Evolutionary conservation across 2,797 vertebrate genomes (phyloP).

Genomic region (Sparidentex hasta): DNA sequence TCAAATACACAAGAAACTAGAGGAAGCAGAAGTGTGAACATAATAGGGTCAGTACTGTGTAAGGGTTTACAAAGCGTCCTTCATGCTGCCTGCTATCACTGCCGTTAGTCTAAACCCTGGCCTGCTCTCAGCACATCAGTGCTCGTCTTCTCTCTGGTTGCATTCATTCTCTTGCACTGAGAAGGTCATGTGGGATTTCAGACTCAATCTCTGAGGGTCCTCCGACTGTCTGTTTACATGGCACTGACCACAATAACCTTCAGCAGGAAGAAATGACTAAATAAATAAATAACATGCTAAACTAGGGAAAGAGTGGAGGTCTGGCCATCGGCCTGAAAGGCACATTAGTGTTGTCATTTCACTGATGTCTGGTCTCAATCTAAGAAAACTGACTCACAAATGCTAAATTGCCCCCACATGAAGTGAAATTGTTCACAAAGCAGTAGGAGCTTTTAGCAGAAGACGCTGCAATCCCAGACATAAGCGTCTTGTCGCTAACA

Average conservation of each 20-base stretch:
- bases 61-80: slow-evolving; percentile 64
- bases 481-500: slow-evolving; percentile 17
- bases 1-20: slow-evolving; percentile 56
- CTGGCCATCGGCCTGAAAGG: slow-evolving; percentile 36
- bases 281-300: slow-evolving; percentile 43
- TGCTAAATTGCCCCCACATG: slow-evolving; percentile 49
- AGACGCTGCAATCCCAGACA: slow-evolving; percentile 36
- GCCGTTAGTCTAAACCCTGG: slow-evolving; percentile 47
- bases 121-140: slow-evolving; percentile 42
- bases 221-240: slow-evolving; percentile 54
- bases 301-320: slow-evolving; percentile 20
- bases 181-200: slow-evolving; percentile 71
- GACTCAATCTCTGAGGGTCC: slow-evolving; percentile 51
- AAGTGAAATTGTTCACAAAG: slow-evolving; percentile 44
- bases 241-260: slow-evolving; percentile 60
- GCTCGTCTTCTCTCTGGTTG: slow-evolving; percentile 38
- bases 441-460: slow-evolving; percentile 42
- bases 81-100: slow-evolving; percentile 59
- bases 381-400: slow-evolving; percentile 37
- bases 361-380: slow-evolving; percentile 43
- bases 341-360: slow-evolving; percentile 51
- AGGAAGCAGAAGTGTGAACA: slow-evolving; percentile 56
- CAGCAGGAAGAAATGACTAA: slow-evolving; percentile 36
- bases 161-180: slow-evolving; percentile 38
- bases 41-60: slow-evolving; percentile 72